Evolutionary conservation across 2,113 vertebrate species (phyloP), one percentile per base, ranked within the genome.

Genomic region (Lepidothrix coronata): DNA sequence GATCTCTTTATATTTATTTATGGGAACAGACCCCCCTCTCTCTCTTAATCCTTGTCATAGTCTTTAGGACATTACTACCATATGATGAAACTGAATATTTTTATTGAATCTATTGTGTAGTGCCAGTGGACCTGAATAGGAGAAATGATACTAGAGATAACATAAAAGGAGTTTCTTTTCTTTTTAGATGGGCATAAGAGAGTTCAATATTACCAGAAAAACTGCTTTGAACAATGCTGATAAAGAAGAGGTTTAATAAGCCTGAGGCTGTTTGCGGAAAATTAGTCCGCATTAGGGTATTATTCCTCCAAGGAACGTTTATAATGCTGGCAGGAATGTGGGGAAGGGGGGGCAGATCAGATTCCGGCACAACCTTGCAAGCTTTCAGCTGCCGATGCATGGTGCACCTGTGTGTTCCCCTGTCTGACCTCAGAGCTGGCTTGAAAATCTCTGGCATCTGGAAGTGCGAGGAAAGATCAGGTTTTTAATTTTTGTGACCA

Each of bases 311-410:
- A 96, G 97, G 97, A 94, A 81, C 11, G 0, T 94, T 97, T 97
- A 73, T 98, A 98, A 98, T 98, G 96, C 97, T 67, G 81, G 61
- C 91, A 98, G 97, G 98, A 98, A 98, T 98, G 97, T 96, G 88
- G 89, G 51, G 17, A 21, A 19, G 57, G 90, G 15, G 49, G 54
- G 21, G 43, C 2, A 37, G 97, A 98, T 98, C 96, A 6, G 92
- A 95, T 98, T 98, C 89, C 96, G 14, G 71, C 2, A 5, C 87
- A 89, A 58, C 95, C 92, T 97, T 90, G 58, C 93, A 85, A 86
- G 89, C 95, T 97, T 97, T 98, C 89, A 95, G 85, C 95, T 92
- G 85, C 91, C 61, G 80, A 95, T 85, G 52, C 51, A 11, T 25
- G 20, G 88, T 95, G 97, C 98, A 98, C 98, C 98, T 98, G 98